These are phyloP conservation scores for Mellilla xanthometata DNA, from an alignment of 2,888 invertebrate genomes.

Conservation along the genomic window DNA sequence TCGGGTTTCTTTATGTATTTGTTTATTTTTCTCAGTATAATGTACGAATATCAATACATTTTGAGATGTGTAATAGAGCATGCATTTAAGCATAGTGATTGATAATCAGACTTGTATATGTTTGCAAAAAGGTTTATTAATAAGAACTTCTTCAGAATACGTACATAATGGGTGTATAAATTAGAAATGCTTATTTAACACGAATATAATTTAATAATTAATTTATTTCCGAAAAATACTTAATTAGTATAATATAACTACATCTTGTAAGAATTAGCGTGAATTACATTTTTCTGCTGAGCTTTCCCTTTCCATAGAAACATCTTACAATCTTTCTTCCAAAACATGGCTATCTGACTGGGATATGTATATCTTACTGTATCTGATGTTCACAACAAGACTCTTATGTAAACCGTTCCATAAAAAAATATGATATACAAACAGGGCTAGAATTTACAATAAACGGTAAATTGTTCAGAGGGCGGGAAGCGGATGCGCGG, in stretches of 20 bases:
- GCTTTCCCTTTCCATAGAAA: slow-evolving; percentile 83
- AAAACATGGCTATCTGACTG: slow-evolving; percentile 84
- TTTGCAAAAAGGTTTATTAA: no score
- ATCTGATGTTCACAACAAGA: slow-evolving; percentile 1
- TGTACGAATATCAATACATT: no score
- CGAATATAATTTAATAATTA: slow-evolving; percentile 23
- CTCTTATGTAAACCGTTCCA: not conserved
- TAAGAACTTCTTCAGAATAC: no score
- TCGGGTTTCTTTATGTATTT: no score
- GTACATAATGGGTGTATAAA: no score
- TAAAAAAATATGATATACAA: slow-evolving; percentile 18
- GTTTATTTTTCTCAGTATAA: no score
- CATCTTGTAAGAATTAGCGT: slow-evolving; percentile 51
- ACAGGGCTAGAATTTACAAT: slow-evolving; percentile 45
- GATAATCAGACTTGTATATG: no score
- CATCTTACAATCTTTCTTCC: slow-evolving; percentile 88
- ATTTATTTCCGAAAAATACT: slow-evolving; percentile 23
- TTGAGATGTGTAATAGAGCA: no score
- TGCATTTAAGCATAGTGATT: no score
- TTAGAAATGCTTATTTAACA: no score
- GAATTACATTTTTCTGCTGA: slow-evolving; percentile 54
- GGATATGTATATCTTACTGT: slow-evolving; percentile 41
- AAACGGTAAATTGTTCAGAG: slow-evolving; percentile 49
- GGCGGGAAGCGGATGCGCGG: slow-evolving; percentile 57
- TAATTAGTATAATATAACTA: slow-evolving; percentile 22